A percentile compares a stretch with the other conserved stretches of the same genome.
Evolutionary conservation across 37 sponge, comb jelly and placozoan species (phyloP).

Genomic region (Petrosia ficiformis): DNA sequence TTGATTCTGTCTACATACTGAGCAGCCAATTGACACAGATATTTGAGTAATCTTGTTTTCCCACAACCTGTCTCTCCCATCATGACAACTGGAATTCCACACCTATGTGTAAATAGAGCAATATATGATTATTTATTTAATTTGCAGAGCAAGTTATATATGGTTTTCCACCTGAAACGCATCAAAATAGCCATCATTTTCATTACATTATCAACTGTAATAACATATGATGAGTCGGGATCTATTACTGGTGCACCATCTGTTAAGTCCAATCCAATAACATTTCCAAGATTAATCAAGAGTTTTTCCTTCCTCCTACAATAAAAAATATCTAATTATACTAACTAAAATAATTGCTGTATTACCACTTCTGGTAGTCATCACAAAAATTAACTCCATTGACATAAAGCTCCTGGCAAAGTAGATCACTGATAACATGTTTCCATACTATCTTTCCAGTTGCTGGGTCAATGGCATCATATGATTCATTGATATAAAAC

Average conservation of each 20-base stretch:
- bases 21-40: background rate
- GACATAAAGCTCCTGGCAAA: constrained; percentile 23
- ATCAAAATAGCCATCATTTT: constrained; percentile 91
- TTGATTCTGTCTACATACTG: too few species aligned
- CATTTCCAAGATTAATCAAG: too few species aligned
- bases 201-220: constrained; percentile 77
- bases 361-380: constrained; percentile 23
- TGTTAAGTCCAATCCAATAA: too few species aligned
- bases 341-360: background rate
- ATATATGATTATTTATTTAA: too few species aligned
- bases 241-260: background rate
- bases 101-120: too few species aligned
- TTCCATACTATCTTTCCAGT: constrained; percentile 5
- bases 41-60: background rate
- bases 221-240: too few species aligned
- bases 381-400: constrained; percentile 46
- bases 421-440: constrained; percentile 30
- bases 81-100: background rate
- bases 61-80: background rate
- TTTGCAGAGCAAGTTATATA: too few species aligned
- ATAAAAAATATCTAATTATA: background rate
- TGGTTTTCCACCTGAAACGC: constrained; percentile 92
- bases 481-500: too few species aligned
- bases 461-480: constrained; percentile 24
- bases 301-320: too few species aligned